Base-by-base conservation (phyloP, 2,888 invertebrate genomes). In the Eupithecia tripunctaria region DNA sequence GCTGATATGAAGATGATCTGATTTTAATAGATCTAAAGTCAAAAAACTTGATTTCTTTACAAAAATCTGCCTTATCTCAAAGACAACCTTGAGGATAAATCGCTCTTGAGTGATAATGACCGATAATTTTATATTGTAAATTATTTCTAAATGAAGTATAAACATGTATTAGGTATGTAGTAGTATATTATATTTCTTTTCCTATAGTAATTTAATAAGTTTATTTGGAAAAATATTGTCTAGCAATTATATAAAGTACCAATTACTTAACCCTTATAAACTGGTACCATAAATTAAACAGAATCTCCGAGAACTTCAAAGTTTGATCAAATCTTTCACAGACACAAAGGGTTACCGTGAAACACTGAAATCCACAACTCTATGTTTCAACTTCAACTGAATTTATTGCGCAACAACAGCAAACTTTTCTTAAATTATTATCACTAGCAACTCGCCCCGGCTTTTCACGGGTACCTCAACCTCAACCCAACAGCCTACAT, bases 301-400 rank as follows among this genome's bases (percentile, higher is more conserved):
- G 14, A 36, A 32, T 15, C 21, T 56, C 12, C 18, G 41, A 27
- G 1, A 70, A 64, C 27, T 65, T 65, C 18, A 60, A 60, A 60
- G 60, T 60, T 29, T 29, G 60, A 60, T 60, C 60, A 63, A 63
- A 63, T 63, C 29, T 60, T 29, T 29, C 18, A 2, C 60, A 60
- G 60, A 27, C 29, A 27, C 29, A 69, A 69, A 68, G 67, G 68
- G 47, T 29, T 62, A 67, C 66, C 67, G 60, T 67, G n/a, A n/a
- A n/a, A n/a, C 36, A 70, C 27, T 74, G 47, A 47, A 47, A 56
- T 29, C 51, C 47, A n/a, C 29, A n/a, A 56, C 21, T n/a, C n/a
- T 56, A 56, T 47, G 47, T 10, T 47, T 21, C 47, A 47, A 21
- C n/a, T 47, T 21, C 0, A 43, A 21, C 47, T 47, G n/a, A 47